Evolutionary conservation across 2,113 vertebrate species (phyloP).

Genomic region (Tylochromis polylepis): DNA sequence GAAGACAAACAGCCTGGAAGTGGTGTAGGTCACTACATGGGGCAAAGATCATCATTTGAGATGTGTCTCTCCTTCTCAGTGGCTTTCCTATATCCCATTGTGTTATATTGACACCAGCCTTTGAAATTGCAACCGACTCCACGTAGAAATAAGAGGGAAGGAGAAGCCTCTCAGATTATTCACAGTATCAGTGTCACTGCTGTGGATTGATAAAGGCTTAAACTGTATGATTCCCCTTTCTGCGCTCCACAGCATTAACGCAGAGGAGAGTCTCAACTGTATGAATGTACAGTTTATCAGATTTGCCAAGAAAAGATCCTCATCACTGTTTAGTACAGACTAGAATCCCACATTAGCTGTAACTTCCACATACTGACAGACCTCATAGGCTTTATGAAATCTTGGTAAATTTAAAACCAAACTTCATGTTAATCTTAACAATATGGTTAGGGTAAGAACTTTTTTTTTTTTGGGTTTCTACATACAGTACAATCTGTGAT

Average conservation of each 20-base stretch:
- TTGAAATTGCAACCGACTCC: constrained; percentile 24
- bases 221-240: constrained; percentile 26
- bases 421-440: constrained; percentile 30
- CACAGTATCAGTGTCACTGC: constrained; percentile 29
- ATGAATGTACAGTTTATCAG: constrained; percentile 56
- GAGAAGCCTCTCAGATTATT: constrained; percentile 30
- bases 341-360: constrained; percentile 35
- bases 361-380: constrained; percentile 33
- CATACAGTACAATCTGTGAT: constrained; percentile 55
- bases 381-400: constrained; percentile 38
- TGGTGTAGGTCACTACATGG: constrained; percentile 36
- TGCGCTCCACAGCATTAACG: constrained; percentile 19
- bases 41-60: constrained; percentile 36
- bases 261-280: constrained; percentile 41
- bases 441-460: constrained; percentile 25
- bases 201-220: constrained; percentile 34
- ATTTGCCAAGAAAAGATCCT: constrained; percentile 40
- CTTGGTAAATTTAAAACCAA: constrained; percentile 34
- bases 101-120: constrained; percentile 31
- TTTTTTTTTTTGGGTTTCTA: constrained; percentile 35
- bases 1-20: constrained; percentile 6
- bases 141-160: constrained; percentile 10
- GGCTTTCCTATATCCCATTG: constrained; percentile 30
- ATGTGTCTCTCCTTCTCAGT: constrained; percentile 28
- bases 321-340: constrained; percentile 20